These are phyloP conservation scores for Drosophila tani DNA, from an alignment of 1,140 invertebrate genomes.

Conservation along the genomic window DNA sequence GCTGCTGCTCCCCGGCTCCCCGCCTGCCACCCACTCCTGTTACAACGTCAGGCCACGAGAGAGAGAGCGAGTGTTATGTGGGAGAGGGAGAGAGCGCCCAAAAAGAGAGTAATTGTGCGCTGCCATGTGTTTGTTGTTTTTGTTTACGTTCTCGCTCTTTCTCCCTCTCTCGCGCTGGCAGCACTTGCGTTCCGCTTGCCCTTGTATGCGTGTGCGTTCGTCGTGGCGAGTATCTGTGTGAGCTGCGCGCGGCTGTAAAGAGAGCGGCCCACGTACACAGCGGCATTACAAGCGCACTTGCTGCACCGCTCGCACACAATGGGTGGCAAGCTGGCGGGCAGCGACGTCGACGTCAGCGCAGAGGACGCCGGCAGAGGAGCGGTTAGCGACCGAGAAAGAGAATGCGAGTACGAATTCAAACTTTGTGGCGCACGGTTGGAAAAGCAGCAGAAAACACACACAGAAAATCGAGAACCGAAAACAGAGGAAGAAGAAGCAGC, in stretches of 20 bases:
- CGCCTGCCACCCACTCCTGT: conserved; percentile 14
- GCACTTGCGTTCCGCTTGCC: conserved; percentile 26
- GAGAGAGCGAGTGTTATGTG: background rate
- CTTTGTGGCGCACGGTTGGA: conserved; percentile 77
- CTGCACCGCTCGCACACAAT: conserved; percentile 56
- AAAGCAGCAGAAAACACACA: conserved; percentile 40
- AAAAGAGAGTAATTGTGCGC: conserved; percentile 2
- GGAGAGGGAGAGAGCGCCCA: background rate
- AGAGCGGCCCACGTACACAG: conserved; percentile 43
- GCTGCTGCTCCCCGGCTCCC: background rate
- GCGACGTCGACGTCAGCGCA: background rate
- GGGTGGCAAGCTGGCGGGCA: conserved; percentile 12
- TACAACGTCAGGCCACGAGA: conserved; percentile 20
- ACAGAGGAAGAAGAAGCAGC: conserved; percentile 21
- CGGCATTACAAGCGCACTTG: conserved; percentile 59
- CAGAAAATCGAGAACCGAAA: conserved; percentile 28
- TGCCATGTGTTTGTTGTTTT: background rate
- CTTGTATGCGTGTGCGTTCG: conserved; percentile 13
- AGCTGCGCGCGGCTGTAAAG: conserved; percentile 65
- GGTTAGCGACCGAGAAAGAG: conserved; percentile 11
- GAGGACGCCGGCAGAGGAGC: conserved; percentile 11
- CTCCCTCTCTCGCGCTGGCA: conserved; percentile 7
- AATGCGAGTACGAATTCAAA: conserved; percentile 68
- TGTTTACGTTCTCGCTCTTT: conserved; percentile 11
- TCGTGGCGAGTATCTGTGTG: conserved; percentile 22